These are phyloP conservation scores for Eonycteris spelaea DNA, from an alignment of 2,113 vertebrate species.

Conservation along the genomic window DNA sequence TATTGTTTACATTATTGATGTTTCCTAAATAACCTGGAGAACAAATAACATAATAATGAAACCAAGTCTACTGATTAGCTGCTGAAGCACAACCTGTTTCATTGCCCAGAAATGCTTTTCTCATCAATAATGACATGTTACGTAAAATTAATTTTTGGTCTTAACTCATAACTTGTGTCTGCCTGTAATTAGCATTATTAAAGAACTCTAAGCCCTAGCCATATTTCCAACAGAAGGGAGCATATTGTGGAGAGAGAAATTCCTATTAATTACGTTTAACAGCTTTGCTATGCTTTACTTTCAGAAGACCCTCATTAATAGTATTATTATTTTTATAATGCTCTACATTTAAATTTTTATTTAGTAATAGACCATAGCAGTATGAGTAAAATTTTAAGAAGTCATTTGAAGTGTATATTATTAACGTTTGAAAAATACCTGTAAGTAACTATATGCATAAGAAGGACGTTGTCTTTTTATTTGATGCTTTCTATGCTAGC, in stretches of 20 bases:
- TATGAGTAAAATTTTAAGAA: conserved; percentile 23
- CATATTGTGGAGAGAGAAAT: neutral
- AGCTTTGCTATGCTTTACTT: neutral
- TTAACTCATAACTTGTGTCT: neutral
- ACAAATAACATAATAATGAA: neutral
- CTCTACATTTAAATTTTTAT: neutral
- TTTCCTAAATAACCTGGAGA: neutral
- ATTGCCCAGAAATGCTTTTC: neutral
- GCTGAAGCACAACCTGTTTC: neutral
- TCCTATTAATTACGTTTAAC: neutral
- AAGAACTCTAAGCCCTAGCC: neutral
- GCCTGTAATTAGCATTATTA: neutral
- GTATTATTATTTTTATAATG: neutral
- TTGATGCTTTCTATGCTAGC: neutral
- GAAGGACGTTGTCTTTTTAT: neutral
- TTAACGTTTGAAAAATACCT: neutral
- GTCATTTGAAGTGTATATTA: neutral
- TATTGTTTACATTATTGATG: neutral
- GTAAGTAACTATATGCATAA: neutral
- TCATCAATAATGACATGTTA: neutral
- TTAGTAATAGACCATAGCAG: neutral
- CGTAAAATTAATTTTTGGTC: neutral
- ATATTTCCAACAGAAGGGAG: neutral
- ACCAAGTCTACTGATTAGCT: neutral
- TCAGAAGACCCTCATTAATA: neutral